Base-by-base conservation (phyloP, 2,113 vertebrate genomes). In the Myxocyprinus asiaticus region DNA sequence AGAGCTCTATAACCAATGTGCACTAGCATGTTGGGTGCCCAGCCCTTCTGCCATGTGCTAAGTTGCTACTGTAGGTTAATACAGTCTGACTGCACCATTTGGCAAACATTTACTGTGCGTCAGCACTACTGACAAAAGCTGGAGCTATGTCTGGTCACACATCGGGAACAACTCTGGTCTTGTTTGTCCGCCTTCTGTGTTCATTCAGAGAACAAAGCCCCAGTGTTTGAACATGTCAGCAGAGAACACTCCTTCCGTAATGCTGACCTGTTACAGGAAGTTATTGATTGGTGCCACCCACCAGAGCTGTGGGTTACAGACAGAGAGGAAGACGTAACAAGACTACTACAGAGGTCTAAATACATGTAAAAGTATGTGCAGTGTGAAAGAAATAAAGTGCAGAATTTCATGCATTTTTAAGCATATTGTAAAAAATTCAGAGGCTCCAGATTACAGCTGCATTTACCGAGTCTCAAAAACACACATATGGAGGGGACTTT, bases 101-200 rank as follows among this genome's bases (percentile, higher is more conserved):
- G 90, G 84, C 89, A 88, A 88, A 89, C 83, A 82, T 87, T 87
- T 67, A 82, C 73, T 53, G 72, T 82, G 53, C 45, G 68, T 79
- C 81, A 82, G 81, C 76, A 88, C 86, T 85, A 88, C 85, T 76
- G 50, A 91, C 88, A 89, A 72, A 50, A 81, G 81, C 75, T 17
- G 67, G 68, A 66, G 62, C 67, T 33, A 4, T 62, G 55, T 78
- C 79, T 44, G 69, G 9, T 78, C 61, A 66, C 78, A 84, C 80
- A 15, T 64, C 56, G 10, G 62, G 82, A 67, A 90, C 87, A 87
- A 86, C 85, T 76, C 78, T 66, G 63, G 47, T 75, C 85, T 87
- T 88, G 88, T 90, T 78, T 15, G 17, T 51, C 61, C 82, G 64
- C 81, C 87, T 89, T 81, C 87, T 55, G 80, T 87, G 86, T 81